Evolutionary conservation across 2,797 vertebrate species (phyloP).

Genomic region (Anguilla marmorata): DNA sequence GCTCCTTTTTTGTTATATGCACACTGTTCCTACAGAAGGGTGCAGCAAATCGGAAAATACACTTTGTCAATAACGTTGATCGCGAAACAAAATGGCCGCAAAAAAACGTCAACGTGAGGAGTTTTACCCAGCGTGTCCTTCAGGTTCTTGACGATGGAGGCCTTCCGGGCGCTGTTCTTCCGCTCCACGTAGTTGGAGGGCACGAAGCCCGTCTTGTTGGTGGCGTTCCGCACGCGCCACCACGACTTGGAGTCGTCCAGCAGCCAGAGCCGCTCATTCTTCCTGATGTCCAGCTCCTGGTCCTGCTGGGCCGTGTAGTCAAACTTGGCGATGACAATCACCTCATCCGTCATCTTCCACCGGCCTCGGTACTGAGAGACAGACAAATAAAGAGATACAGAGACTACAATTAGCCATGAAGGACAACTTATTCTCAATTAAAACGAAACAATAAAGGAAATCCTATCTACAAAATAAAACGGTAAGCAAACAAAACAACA

Average conservation of each 20-base stretch:
- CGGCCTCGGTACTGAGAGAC: constrained; percentile 61
- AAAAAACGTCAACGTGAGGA: not conserved
- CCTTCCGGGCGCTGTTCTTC: constrained; percentile 90
- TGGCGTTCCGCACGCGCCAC: constrained; percentile 89
- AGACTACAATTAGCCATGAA: not conserved
- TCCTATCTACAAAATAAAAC: not conserved
- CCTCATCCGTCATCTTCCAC: constrained; percentile 91
- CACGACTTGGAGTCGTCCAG: constrained; percentile 91
- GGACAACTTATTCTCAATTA: not conserved
- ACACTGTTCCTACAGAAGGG: not conserved
- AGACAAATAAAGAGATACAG: not conserved
- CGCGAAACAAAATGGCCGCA: not conserved
- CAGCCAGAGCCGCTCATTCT: constrained; percentile 90
- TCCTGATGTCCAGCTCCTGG: constrained; percentile 92
- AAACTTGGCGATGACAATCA: constrained; percentile 91
- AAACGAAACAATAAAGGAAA: not conserved
- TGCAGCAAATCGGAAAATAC: not conserved
- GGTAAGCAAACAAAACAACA: not conserved
- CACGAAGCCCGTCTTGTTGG: constrained; percentile 91
- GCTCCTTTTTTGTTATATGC: not conserved
- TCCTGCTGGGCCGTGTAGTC: constrained; percentile 94
- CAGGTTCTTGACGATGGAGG: constrained; percentile 89
- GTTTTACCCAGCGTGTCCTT: constrained; percentile 87
- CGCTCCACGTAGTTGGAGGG: constrained; percentile 92
- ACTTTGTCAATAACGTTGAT: not conserved